phyloP scores from a whole-genome alignment of 2,797 vertebrate species.

The Macropus fuliginosus region DNA sequence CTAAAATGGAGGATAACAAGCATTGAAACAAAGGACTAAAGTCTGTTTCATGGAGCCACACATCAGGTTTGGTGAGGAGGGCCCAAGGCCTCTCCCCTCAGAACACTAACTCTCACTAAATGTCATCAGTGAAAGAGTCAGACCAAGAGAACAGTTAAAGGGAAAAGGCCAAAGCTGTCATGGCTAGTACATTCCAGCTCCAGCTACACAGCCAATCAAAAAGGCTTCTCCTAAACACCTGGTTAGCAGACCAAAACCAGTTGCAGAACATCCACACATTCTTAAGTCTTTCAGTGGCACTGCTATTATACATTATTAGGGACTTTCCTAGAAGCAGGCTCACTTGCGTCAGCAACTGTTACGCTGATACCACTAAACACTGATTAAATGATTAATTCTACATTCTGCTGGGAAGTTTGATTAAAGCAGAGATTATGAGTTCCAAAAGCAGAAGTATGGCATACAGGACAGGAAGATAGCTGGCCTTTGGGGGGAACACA shows the following conservation, averaged over 20 bases:
- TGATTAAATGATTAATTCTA: not conserved
- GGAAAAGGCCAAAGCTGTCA: not conserved
- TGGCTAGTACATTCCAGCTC: not conserved
- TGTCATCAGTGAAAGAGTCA: not conserved
- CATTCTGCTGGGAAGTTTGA: not conserved
- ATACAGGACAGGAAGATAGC: not conserved
- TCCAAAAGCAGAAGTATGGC: not conserved
- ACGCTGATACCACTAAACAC: not conserved
- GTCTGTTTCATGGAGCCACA: not conserved
- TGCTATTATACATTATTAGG: not conserved
- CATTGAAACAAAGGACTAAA: not conserved
- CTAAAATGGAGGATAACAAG: not conserved
- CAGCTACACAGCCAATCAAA: not conserved
- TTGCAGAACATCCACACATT: not conserved
- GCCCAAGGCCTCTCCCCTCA: not conserved
- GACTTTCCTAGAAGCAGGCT: not conserved
- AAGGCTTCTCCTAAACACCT: not conserved
- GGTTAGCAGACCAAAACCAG: not conserved
- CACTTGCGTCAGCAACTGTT: not conserved
- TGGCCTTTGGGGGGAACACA: not conserved
- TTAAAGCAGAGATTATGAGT: not conserved
- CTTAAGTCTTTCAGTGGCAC: not conserved
- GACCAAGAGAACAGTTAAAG: not conserved
- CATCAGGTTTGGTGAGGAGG: not conserved
- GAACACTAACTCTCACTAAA: not conserved